Evolutionary conservation across 2,797 vertebrate genomes (phyloP), one percentile per base, ranked within the genome.

Genomic region (Rhyacichthys aspro): DNA sequence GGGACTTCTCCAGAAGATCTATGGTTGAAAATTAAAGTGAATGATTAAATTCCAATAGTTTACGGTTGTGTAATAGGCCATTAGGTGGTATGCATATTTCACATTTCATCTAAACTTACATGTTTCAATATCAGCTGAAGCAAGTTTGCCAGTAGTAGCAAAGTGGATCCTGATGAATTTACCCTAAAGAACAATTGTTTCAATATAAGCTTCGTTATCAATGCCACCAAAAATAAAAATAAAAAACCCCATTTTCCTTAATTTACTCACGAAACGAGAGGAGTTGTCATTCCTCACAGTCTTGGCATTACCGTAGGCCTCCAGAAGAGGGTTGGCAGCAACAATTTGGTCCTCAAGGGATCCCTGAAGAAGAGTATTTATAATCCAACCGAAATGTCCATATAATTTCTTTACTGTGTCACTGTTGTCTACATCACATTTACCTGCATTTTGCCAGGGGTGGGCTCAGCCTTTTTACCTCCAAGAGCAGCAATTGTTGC

Each of bases 1-100:
- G 91, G 3, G 94, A 96, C 59, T 95, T 95, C 72, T 96, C 95
- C 73, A 96, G 86, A 79, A 95, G 90, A 85, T 95, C 93, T 93
- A 6, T 37, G 39, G 39, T 7, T n/a, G 4, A 14, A n/a, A 41
- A 14, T 12, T 41, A 14, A n/a, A 5, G 7, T 12, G n/a, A n/a
- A n/a, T n/a, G n/a, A n/a, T n/a, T n/a, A n/a, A n/a, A n/a, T n/a
- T n/a, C n/a, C n/a, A n/a, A n/a, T n/a, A n/a, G n/a, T n/a, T n/a
- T n/a, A n/a, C n/a, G n/a, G n/a, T n/a, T n/a, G n/a, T n/a, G n/a
- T n/a, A n/a, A n/a, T n/a, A n/a, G n/a, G n/a, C n/a, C n/a, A n/a
- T n/a, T n/a, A n/a, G n/a, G n/a, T n/a, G n/a, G n/a, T n/a, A n/a
- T n/a, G n/a, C n/a, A n/a, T n/a, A n/a, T n/a, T n/a, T n/a, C n/a